A percentile compares a stretch with the other conserved stretches of the same genome.
These are phyloP conservation scores for Pseudorasbora parva DNA, from an alignment of 2,113 vertebrate species.

Conservation along the genomic window DNA sequence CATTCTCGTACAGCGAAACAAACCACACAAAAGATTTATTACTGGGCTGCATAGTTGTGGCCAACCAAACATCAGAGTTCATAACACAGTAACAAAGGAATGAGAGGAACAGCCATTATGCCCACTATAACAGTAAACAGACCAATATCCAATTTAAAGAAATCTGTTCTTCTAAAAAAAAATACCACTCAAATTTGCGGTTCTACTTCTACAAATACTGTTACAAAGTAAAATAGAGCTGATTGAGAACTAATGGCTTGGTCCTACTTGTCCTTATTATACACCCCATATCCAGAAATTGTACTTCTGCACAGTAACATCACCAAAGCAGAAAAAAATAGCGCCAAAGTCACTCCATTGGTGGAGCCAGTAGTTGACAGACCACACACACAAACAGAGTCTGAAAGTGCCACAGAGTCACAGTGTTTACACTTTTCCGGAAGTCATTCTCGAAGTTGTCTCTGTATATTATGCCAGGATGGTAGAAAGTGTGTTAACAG, in stretches of 20 bases:
- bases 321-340: not conserved
- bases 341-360: not conserved
- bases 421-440: constrained; percentile 20
- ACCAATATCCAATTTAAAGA: constrained; percentile 26
- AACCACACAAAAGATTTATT: not conserved
- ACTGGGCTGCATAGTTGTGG: constrained; percentile 17
- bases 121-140: not conserved
- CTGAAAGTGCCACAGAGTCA: not conserved
- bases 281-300: not conserved
- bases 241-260: not conserved
- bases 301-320: not conserved
- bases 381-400: constrained; percentile 1
- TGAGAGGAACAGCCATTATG: not conserved
- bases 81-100: constrained; percentile 14
- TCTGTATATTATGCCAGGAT: not conserved
- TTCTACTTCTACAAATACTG: not conserved
- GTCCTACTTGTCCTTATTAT: not conserved
- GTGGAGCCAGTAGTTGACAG: not conserved
- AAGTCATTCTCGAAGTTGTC: not conserved
- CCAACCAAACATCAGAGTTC: constrained; percentile 20
- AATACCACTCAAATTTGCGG: not conserved
- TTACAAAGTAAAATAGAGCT: constrained; percentile 2
- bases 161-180: not conserved
- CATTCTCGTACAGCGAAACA: not conserved
- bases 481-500: not conserved